Evolutionary conservation across 2,888 invertebrate genomes (phyloP).

Genomic region (Protophormia terraenovae): DNA sequence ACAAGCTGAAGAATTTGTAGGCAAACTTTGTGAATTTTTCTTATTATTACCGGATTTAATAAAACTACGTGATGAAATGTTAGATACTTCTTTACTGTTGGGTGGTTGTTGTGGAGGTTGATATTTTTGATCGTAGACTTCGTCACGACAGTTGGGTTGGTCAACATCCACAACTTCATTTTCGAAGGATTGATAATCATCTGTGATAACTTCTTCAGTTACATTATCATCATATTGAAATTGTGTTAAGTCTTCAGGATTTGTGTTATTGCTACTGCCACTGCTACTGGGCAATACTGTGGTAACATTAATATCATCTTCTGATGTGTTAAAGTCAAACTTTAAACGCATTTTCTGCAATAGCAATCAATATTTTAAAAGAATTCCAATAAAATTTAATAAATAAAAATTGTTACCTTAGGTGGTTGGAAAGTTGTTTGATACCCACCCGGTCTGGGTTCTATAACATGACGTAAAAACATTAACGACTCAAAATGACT

Average conservation of each 20-base stretch:
- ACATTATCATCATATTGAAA: constrained; percentile 64
- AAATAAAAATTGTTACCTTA: too few species aligned
- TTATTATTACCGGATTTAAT: constrained; percentile 1
- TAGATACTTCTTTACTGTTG: not conserved
- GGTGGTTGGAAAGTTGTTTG: constrained; percentile 65
- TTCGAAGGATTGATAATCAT: constrained; percentile 64
- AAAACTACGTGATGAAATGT: not conserved
- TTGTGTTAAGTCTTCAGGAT: constrained; percentile 57
- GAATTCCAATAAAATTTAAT: too few species aligned
- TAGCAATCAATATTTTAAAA: constrained; percentile 1
- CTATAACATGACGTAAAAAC: constrained; percentile 77
- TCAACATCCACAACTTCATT: constrained; percentile 38
- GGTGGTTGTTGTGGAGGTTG: constrained; percentile 55
- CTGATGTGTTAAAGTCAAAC: constrained; percentile 60
- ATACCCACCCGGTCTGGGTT: constrained; percentile 77
- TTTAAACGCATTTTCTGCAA: constrained; percentile 63
- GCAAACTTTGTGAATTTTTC: not conserved
- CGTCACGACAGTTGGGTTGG: constrained; percentile 42
- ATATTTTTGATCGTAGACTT: constrained; percentile 68
- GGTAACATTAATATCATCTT: constrained; percentile 58
- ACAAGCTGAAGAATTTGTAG: not conserved
- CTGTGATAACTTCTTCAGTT: constrained; percentile 43
- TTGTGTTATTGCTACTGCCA: constrained; percentile 6
- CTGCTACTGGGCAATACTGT: constrained; percentile 12
- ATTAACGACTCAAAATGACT: constrained; percentile 79